Percentiles rank a stretch among this genome's conserved stretches.
Evolutionary conservation across 1,140 invertebrate species (phyloP).

Genomic region (Dreissena rostriformis): DNA sequence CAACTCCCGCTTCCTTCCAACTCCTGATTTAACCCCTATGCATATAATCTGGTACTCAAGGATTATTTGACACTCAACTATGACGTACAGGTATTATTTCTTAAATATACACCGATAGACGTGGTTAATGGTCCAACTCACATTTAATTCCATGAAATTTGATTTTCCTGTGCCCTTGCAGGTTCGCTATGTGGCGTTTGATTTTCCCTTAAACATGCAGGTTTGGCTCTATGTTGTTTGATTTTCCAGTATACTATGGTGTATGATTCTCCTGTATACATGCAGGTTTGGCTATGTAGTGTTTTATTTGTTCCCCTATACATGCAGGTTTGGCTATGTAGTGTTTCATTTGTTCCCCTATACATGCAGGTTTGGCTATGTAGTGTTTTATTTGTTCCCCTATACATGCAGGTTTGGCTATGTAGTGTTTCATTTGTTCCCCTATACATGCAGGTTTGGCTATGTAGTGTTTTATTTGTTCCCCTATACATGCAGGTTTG

Average conservation of each 20-base stretch:
- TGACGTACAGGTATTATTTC: too few species aligned
- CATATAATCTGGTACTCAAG: too few species aligned
- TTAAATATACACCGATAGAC: too few species aligned
- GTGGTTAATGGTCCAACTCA: too few species aligned
- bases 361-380: too few species aligned
- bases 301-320: neutral
- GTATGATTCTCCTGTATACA: too few species aligned
- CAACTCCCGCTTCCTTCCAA: too few species aligned
- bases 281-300: neutral
- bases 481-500: neutral
- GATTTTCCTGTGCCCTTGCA: neutral
- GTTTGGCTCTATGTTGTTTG: neutral
- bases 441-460: neutral
- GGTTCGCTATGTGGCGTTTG: neutral
- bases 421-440: neutral
- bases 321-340: neutral
- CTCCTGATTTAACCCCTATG: too few species aligned
- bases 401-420: neutral
- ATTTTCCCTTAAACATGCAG: neutral
- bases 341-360: neutral
- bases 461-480: neutral
- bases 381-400: too few species aligned
- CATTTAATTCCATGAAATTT: too few species aligned
- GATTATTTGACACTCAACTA: too few species aligned
- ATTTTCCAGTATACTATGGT: too few species aligned